A percentile compares a stretch with the other conserved stretches of the same genome.
These are phyloP conservation scores for Caradrina kadenii DNA, from an alignment of 2,888 invertebrate species.

Conservation along the genomic window DNA sequence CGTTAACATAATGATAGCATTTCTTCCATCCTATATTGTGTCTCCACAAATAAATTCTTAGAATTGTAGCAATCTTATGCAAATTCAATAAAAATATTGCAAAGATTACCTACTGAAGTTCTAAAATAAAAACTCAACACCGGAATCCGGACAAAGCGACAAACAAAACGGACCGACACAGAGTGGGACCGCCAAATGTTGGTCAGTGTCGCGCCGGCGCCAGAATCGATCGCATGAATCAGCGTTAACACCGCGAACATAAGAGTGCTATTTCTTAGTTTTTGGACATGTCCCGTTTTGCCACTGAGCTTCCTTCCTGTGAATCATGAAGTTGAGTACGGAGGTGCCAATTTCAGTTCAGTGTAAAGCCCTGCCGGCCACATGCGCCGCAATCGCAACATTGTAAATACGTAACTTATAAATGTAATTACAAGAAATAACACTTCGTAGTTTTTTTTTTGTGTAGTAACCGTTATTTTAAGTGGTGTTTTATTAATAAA, in stretches of 20 bases:
- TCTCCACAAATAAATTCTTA: neutral
- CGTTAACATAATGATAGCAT: neutral
- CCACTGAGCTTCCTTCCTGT: conserved; percentile 84
- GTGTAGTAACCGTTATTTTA: conserved; percentile 63
- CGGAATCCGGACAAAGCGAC: conserved; percentile 53
- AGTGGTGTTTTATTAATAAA: conserved; percentile 73
- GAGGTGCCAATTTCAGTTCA: conserved; percentile 80
- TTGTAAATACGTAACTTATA: conserved; percentile 68
- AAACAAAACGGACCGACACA: conserved; percentile 60
- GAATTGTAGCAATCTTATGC: conserved; percentile 11
- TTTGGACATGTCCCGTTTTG: conserved; percentile 85
- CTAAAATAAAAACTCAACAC: conserved; percentile 58
- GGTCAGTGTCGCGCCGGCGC: conserved; percentile 84
- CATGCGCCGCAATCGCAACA: conserved; percentile 71
- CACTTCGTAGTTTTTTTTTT: conserved; percentile 62
- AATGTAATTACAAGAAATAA: conserved; percentile 63
- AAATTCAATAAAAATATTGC: conserved; percentile 12
- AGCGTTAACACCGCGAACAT: conserved; percentile 70
- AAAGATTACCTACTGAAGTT: conserved; percentile 17
- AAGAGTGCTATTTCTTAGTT: conserved; percentile 75
- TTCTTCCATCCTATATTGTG: neutral
- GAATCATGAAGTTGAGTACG: conserved; percentile 82
- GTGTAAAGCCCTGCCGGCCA: conserved; percentile 75
- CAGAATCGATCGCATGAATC: conserved; percentile 84
- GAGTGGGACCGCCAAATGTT: conserved; percentile 75